Evolutionary conservation across 1,140 invertebrate genomes (phyloP).

Genomic region (Octopus bimaculoides): DNA sequence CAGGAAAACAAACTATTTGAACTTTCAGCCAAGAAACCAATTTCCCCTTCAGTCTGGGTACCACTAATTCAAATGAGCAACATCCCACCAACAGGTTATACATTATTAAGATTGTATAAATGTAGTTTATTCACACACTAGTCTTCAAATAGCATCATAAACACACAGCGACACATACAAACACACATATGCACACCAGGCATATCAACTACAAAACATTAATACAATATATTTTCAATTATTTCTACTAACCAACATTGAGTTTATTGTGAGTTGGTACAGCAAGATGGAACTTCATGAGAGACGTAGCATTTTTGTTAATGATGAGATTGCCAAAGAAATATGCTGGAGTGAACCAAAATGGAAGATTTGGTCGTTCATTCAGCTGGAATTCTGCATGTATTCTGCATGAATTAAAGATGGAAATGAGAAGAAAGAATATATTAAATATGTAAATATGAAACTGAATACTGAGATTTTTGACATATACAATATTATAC

Average conservation of each 20-base stretch:
- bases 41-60: no score
- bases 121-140: neutral
- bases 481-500: no score
- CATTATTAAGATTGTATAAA: no score
- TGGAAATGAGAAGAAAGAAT: neutral
- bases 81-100: no score
- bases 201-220: neutral
- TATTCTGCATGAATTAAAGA: constrained; percentile 42
- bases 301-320: constrained; percentile 35
- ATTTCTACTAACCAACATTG: constrained; percentile 52
- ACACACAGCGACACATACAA: neutral
- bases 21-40: no score
- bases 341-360: constrained; percentile 59
- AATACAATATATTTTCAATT: no score
- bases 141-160: neutral
- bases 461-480: no score
- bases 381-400: constrained; percentile 60
- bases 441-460: no score
- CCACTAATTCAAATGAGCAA: no score
- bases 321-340: constrained; percentile 52
- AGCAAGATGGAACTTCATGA: constrained; percentile 50
- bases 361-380: constrained; percentile 54
- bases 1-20: no score
- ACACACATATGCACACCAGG: neutral
- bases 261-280: constrained; percentile 49